Evolutionary conservation across 2,113 vertebrate genomes (phyloP).

Genomic region (Scortum barcoo): DNA sequence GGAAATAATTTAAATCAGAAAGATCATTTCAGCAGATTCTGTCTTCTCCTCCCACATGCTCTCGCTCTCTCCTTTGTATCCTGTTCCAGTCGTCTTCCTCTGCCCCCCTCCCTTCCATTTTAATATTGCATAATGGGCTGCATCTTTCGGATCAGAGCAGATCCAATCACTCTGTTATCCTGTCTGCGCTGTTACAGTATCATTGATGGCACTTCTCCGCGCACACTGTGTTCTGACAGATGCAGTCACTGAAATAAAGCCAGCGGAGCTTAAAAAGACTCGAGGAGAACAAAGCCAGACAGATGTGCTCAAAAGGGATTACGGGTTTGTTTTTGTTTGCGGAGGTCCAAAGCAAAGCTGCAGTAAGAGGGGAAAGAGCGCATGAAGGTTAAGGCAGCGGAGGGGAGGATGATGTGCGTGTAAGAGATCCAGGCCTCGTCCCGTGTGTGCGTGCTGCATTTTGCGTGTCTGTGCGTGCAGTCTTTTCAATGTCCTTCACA

Average conservation of each 20-base stretch:
- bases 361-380: slow-evolving; percentile 1
- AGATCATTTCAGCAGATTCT: slow-evolving; percentile 30
- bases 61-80: slow-evolving; percentile 12
- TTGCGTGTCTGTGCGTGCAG: neutral
- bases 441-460: neutral
- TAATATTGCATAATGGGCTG: slow-evolving; percentile 51
- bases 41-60: slow-evolving; percentile 30
- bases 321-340: slow-evolving; percentile 45
- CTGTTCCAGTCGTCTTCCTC: slow-evolving; percentile 15
- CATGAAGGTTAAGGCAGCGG: neutral
- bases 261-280: slow-evolving; percentile 41
- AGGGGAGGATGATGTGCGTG: slow-evolving; percentile 4
- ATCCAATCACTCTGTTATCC: slow-evolving; percentile 61
- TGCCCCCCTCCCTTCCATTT: neutral
- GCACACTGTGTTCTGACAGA: slow-evolving; percentile 42
- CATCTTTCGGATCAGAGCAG: slow-evolving; percentile 57
- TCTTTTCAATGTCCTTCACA: slow-evolving; percentile 5
- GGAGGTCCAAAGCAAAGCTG: neutral
- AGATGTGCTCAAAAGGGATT: slow-evolving; percentile 60
- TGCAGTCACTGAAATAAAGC: slow-evolving; percentile 40
- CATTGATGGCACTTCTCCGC: slow-evolving; percentile 29
- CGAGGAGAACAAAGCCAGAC: slow-evolving; percentile 35
- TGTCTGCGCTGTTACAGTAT: slow-evolving; percentile 32
- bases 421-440: neutral
- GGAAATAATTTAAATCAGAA: slow-evolving; percentile 24